Evolutionary conservation across 2,113 vertebrate species (phyloP).

Genomic region (Apus apus): DNA sequence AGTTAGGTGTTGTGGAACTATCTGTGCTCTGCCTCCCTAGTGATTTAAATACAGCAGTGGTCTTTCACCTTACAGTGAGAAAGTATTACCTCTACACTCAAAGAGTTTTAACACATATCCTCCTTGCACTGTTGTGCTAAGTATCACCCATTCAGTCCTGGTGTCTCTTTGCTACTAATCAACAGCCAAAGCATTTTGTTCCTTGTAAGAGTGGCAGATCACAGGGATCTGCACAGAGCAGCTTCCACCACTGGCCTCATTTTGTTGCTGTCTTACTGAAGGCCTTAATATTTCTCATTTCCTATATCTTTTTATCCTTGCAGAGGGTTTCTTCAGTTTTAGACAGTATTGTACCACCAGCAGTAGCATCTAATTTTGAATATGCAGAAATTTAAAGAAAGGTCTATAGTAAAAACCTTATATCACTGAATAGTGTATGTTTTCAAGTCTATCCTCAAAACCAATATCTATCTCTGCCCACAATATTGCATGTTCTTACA

Average conservation of each 20-base stretch:
- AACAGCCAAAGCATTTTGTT: background rate
- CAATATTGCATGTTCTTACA: background rate
- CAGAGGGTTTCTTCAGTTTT: background rate
- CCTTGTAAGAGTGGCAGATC: accelerated
- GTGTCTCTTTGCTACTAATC: background rate
- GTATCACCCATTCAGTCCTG: background rate
- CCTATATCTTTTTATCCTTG: background rate
- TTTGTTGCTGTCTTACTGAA: background rate
- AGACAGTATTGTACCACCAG: background rate
- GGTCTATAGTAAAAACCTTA: background rate
- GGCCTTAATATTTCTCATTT: background rate
- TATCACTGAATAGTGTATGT: background rate
- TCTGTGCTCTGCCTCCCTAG: background rate
- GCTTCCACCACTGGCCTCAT: background rate
- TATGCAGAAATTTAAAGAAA: background rate
- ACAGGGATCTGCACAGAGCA: background rate
- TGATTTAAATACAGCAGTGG: background rate
- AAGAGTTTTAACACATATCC: background rate
- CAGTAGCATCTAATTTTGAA: background rate
- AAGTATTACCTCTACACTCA: background rate
- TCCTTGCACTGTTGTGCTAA: background rate
- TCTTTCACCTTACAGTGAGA: background rate
- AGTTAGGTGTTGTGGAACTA: background rate
- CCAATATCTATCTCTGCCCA: background rate
- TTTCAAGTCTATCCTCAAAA: background rate